A percentile compares a stretch with the other conserved stretches of the same genome.
phyloP scores from a whole-genome alignment of 64 coral and sea anemone genomes.

The Catalaphyllia jardinei region DNA sequence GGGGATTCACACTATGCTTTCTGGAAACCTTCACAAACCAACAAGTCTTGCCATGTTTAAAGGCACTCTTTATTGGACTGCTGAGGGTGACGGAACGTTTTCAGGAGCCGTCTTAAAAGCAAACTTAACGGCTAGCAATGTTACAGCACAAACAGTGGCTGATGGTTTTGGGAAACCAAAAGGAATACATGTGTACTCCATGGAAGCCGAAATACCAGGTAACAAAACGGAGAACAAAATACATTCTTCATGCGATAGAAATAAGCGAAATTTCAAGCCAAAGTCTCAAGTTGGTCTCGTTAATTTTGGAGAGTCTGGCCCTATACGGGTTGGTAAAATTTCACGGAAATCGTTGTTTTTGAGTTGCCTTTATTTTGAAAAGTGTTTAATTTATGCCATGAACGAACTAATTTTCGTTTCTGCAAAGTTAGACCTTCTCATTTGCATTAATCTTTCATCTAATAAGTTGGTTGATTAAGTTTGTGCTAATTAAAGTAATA shows the following conservation, averaged over 20 bases:
- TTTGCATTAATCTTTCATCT: too few relatives aligned
- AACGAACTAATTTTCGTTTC: too few relatives aligned
- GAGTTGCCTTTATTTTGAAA: too few relatives aligned
- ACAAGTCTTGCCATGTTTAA: neutral
- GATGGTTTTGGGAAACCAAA: neutral
- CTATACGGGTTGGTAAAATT: too few relatives aligned
- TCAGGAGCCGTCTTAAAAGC: constrained; percentile 20
- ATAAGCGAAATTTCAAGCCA: too few relatives aligned
- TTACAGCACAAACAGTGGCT: neutral
- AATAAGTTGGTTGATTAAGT: too few relatives aligned
- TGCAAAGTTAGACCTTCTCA: too few relatives aligned
- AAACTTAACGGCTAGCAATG: neutral
- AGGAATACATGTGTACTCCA: neutral
- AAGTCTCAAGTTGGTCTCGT: neutral
- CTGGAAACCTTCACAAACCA: constrained; percentile 21
- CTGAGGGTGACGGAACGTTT: neutral
- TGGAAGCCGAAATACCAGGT: neutral
- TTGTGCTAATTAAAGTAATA: too few relatives aligned
- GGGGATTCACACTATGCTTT: neutral
- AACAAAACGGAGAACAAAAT: neutral
- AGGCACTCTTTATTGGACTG: neutral
- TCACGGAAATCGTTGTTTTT: too few relatives aligned
- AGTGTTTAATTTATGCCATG: too few relatives aligned
- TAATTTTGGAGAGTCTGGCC: too few relatives aligned
- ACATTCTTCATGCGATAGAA: too few relatives aligned